phyloP scores from a whole-genome alignment of 92 coral and sea anemone genomes.

The Desmophyllum pertusum region DNA sequence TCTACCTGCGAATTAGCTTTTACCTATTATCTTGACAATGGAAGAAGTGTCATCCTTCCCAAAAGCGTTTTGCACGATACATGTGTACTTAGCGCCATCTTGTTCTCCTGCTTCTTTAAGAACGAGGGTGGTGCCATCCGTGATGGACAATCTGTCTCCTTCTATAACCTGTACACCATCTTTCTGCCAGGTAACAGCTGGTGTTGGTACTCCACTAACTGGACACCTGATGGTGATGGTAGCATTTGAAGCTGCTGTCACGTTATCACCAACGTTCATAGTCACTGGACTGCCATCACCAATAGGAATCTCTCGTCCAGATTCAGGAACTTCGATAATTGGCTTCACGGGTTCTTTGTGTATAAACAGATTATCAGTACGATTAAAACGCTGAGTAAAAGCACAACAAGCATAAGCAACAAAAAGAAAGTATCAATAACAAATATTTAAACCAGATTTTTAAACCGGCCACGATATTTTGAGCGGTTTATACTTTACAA shows the following conservation, averaged over 20 bases:
- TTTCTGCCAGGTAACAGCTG: slow-evolving; percentile 60
- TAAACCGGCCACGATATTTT: no score
- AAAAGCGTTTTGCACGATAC: slow-evolving; percentile 51
- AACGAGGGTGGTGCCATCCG: slow-evolving; percentile 51
- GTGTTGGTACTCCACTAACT: slow-evolving; percentile 67
- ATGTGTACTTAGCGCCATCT: slow-evolving; percentile 64
- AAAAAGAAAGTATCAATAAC: no score
- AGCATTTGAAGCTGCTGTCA: slow-evolving; percentile 64
- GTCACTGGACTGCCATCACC: slow-evolving; percentile 48
- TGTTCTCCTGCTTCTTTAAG: slow-evolving; percentile 43
- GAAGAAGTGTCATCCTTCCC: slow-evolving; percentile 16
- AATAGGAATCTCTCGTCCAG: slow-evolving; percentile 41
- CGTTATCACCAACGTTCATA: slow-evolving; percentile 55
- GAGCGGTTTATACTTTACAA: no score
- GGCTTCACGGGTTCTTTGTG: slow-evolving; percentile 48
- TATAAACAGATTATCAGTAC: background rate
- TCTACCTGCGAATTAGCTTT: slow-evolving; percentile 18
- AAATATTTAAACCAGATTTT: no score
- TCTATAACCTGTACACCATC: slow-evolving; percentile 50
- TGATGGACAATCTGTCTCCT: slow-evolving; percentile 23
- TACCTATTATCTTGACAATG: background rate
- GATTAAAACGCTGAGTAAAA: background rate
- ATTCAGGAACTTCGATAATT: slow-evolving; percentile 34
- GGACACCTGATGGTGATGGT: slow-evolving; percentile 65
- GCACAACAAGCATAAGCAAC: background rate